phyloP scores from a whole-genome alignment of 2,113 vertebrate species.

The Dasyprocta punctata region DNA sequence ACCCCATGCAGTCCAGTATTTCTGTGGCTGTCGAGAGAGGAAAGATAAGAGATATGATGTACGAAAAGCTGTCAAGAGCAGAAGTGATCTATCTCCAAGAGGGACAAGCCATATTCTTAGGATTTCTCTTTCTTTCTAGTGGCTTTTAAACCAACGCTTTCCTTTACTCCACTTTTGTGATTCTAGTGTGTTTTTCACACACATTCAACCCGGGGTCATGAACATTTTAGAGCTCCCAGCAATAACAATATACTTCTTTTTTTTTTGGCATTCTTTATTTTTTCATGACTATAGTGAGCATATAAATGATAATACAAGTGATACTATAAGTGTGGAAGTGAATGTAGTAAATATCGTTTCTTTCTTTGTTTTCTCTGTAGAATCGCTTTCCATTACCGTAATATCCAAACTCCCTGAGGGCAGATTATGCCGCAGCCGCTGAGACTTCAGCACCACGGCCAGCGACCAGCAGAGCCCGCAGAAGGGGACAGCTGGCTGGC shows the following conservation, averaged over 20 bases:
- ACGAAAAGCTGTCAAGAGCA: neutral
- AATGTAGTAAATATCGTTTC: neutral
- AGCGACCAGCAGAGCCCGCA: neutral
- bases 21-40: neutral
- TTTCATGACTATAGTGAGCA: neutral
- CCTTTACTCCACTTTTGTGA: neutral
- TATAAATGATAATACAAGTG: neutral
- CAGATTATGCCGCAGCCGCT: rapidly evolving
- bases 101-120: neutral
- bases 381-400: rapidly evolving
- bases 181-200: neutral
- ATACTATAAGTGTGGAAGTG: neutral
- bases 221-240: neutral
- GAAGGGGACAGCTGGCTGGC: rapidly evolving
- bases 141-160: neutral
- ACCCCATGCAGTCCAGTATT: neutral
- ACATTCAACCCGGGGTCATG: neutral
- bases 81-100: neutral
- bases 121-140: neutral
- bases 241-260: neutral
- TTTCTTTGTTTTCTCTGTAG: neutral
- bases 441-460: neutral
- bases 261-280: neutral
- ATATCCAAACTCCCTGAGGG: rapidly evolving
- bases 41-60: neutral